These are phyloP conservation scores for Patella pellucida DNA, from an alignment of 2,888 invertebrate genomes.

Conservation along the genomic window DNA sequence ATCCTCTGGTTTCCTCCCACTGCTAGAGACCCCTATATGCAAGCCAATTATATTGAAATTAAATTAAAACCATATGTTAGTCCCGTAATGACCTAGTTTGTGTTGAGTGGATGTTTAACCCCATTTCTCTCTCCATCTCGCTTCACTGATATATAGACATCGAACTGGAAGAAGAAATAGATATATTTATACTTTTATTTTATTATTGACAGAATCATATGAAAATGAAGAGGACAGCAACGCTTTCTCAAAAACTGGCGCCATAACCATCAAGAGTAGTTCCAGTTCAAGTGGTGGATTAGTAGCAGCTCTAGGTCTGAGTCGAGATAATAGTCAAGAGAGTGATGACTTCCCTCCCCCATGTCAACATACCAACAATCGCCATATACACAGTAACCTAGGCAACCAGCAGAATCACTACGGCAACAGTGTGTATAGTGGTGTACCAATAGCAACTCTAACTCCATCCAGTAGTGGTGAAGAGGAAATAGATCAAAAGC, in stretches of 20 bases:
- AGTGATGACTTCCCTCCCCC: constrained; percentile 49
- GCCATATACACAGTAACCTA: background rate
- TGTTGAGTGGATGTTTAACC: too few relatives aligned
- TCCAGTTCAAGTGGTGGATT: constrained; percentile 68
- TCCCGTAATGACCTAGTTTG: too few relatives aligned
- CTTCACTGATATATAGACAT: too few relatives aligned
- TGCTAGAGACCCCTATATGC: too few relatives aligned
- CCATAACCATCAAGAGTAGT: constrained; percentile 68
- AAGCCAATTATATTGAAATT: too few relatives aligned
- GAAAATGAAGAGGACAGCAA: constrained; percentile 65
- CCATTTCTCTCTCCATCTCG: too few relatives aligned
- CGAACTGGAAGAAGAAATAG: background rate
- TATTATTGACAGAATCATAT: constrained; percentile 49
- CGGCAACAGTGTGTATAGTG: too few relatives aligned
- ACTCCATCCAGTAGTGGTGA: constrained; percentile 4
- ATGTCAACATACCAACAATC: constrained; percentile 24
- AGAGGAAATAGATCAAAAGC: background rate
- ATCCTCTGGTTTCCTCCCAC: too few relatives aligned
- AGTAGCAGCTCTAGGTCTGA: constrained; percentile 62
- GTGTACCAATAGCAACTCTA: background rate
- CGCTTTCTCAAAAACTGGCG: constrained; percentile 68
- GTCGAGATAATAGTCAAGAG: constrained; percentile 57
- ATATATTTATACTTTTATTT: background rate
- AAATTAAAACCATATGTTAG: too few relatives aligned
- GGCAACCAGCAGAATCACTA: background rate